Base-by-base conservation (phyloP, 2,797 vertebrate species). In the Sebastes nivosus region DNA sequence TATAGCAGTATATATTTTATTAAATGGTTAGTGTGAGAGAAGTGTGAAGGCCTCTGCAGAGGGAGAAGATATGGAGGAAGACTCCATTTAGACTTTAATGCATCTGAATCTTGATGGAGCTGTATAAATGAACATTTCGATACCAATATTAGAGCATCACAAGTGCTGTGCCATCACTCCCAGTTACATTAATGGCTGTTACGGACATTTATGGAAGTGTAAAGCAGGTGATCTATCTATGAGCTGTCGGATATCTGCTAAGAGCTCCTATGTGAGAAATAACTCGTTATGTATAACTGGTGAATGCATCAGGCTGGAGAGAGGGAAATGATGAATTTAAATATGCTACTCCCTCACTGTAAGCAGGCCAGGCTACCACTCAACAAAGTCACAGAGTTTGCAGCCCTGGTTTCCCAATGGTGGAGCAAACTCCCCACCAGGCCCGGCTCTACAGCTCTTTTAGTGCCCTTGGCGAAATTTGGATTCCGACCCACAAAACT, bases 21-120 rank as follows among this genome's bases (percentile, higher is more conserved):
- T n/a, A 1, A 22, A n/a, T 13, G 25, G 20, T 36, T 58, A 34
- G n/a, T n/a, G n/a, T n/a, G n/a, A n/a, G n/a, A n/a, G 6, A 25
- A 67, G 9, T 29, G 36, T 24, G 32, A 72, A 32, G 46, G 32
- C 27, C n/a, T 63, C 54, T 67, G 61, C 68, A 29, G 58, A 36
- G 27, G n/a, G 25, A 38, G 14, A 20, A 8, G 10, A 60, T 25
- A 11, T 22, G 22, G 14, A 74, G n/a, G 12, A 32, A 42, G 46
- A 52, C 25, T 32, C 30, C 38, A 64, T 72, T 81, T 24, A n/a
- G 38, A 59, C 8, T 66, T 34, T 27, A 76, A 77, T 79, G 63
- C 34, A 58, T 60, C 57, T 46, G 25, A n/a, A 24, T 59, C 34
- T 22, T 54, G 36, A 66, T 72, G 67, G 67, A 76, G 60, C 14